phyloP scores from a whole-genome alignment of 2,797 vertebrate species.

The Artibeus jamaicensis region DNA sequence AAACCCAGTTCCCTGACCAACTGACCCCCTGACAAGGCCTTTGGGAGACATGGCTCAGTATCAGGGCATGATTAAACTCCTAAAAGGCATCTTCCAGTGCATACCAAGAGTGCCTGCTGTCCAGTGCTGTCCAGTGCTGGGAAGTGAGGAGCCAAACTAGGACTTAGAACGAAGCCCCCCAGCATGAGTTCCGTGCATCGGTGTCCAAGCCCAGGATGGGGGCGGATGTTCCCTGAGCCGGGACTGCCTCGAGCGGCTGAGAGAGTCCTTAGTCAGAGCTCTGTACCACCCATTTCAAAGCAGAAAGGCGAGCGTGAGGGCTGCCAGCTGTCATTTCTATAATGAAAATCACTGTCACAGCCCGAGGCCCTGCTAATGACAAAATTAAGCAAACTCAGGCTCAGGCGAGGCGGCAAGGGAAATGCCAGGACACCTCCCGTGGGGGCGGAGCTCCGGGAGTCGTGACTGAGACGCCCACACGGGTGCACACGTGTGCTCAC shows the following conservation, averaged over 20 bases:
- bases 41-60: neutral
- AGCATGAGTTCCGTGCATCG: fast-evolving
- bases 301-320: neutral
- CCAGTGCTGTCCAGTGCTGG: fast-evolving
- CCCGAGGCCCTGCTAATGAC: neutral
- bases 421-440: conserved; percentile 60
- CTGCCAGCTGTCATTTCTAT: conserved; percentile 30
- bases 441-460: conserved; percentile 57
- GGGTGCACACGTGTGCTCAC: neutral
- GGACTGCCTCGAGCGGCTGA: neutral
- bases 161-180: neutral
- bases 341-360: conserved; percentile 44
- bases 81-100: neutral
- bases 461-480: conserved; percentile 38
- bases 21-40: neutral
- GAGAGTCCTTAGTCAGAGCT: neutral
- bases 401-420: conserved; percentile 24
- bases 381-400: neutral
- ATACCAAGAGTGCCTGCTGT: neutral
- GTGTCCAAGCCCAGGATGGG: neutral
- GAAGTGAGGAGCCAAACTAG: neutral
- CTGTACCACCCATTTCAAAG: neutral
- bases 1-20: neutral
- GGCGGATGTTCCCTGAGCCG: fast-evolving
- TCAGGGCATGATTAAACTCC: neutral